These are phyloP conservation scores for Phyllopteryx taeniolatus DNA, from an alignment of 2,113 vertebrate genomes.

Conservation along the genomic window DNA sequence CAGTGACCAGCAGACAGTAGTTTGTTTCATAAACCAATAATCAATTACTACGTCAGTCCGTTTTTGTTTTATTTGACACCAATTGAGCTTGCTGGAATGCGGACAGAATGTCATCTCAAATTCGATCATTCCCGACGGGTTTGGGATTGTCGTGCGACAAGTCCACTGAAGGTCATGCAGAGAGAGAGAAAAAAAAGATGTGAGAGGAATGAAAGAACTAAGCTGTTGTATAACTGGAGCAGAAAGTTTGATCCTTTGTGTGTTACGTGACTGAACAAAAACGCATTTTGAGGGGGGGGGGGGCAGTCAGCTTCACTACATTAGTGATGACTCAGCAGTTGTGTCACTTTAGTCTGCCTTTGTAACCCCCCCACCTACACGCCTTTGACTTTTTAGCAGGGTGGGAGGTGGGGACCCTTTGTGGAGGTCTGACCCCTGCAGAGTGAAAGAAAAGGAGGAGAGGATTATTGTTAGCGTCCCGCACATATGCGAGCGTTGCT, in stretches of 20 bases:
- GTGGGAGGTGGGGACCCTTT: constrained; percentile 40
- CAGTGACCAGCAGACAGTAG: neutral
- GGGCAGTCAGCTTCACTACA: constrained; percentile 8
- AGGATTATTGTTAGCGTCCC: constrained; percentile 43
- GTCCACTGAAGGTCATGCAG: constrained; percentile 1
- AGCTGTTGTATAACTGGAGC: constrained; percentile 24
- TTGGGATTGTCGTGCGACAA: constrained; percentile 1
- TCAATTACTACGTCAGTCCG: constrained; percentile 46
- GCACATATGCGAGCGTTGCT: constrained; percentile 53
- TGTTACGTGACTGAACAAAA: constrained; percentile 3
- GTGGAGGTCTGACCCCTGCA: constrained; percentile 49
- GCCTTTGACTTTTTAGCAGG: constrained; percentile 51
- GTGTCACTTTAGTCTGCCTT: constrained; percentile 40
- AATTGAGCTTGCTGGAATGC: constrained; percentile 33
- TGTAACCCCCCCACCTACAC: constrained; percentile 13
- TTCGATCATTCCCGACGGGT: constrained; percentile 19
- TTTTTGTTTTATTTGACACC: constrained; percentile 8
- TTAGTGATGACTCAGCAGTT: constrained; percentile 65
- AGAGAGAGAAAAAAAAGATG: neutral
- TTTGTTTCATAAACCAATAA: constrained; percentile 11
- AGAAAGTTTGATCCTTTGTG: neutral
- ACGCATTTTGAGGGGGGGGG: neutral
- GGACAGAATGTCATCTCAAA: constrained; percentile 16
- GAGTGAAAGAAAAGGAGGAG: constrained; percentile 40
- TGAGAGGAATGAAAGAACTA: constrained; percentile 5